These are phyloP conservation scores for Nephrotoma appendiculata DNA, from an alignment of 2,888 invertebrate species.

Conservation along the genomic window DNA sequence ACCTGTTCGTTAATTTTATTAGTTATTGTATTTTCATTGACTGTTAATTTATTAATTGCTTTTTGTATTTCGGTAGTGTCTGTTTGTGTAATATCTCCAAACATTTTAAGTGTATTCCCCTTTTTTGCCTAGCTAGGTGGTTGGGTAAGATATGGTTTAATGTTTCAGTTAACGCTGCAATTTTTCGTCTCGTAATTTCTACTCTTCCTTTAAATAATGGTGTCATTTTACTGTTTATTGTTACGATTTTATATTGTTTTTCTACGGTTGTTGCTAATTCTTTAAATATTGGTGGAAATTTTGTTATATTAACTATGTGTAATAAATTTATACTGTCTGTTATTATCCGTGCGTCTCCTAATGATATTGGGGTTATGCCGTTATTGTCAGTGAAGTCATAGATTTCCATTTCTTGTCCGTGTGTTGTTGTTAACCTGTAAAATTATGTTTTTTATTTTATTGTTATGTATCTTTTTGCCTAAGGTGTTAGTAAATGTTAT, in stretches of 20 bases:
- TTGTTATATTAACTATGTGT: neutral
- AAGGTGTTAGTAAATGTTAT: neutral
- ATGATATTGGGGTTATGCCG: neutral
- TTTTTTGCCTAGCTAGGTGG: neutral
- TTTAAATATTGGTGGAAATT: neutral
- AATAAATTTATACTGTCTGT: neutral
- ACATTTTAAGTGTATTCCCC: neutral
- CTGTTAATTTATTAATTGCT: neutral
- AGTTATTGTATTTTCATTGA: neutral
- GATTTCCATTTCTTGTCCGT: neutral
- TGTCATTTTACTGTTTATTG: neutral
- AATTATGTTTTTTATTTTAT: neutral
- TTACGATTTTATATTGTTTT: neutral
- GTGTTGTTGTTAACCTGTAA: neutral
- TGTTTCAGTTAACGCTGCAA: neutral
- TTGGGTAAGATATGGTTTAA: neutral
- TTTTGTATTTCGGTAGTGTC: neutral
- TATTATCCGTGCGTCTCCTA: neutral
- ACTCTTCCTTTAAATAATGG: neutral
- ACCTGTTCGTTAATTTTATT: too few relatives aligned
- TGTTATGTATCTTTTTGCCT: neutral
- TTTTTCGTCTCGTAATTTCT: neutral
- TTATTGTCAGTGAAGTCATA: neutral
- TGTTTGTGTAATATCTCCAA: neutral
- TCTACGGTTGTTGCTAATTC: neutral